Conservation (phyloP, 2,797 vertebrate species). For the Tympanoctomys barrerae region DNA sequence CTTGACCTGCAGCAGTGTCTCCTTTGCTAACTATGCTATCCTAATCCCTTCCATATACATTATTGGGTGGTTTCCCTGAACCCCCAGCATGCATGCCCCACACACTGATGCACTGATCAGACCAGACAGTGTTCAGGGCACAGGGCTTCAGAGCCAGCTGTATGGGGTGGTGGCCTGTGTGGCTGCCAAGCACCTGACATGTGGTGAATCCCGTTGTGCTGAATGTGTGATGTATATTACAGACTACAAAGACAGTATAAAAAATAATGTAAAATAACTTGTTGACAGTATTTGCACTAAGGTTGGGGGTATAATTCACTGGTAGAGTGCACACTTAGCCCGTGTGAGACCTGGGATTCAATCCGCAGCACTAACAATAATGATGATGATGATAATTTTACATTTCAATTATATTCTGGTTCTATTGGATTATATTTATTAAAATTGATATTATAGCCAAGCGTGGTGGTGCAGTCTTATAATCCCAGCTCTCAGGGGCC, state of each 20-base stretch:
- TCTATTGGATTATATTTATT: neutral
- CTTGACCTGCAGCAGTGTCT: neutral
- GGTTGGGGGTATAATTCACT: neutral
- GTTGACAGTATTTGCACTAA: neutral
- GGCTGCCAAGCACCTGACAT: neutral
- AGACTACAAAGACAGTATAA: neutral
- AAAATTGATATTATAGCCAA: neutral
- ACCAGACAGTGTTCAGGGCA: neutral
- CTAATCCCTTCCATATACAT: neutral
- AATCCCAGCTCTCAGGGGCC: neutral
- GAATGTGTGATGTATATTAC: neutral
- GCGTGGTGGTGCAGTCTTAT: neutral
- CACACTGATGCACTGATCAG: neutral
- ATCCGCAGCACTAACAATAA: neutral
- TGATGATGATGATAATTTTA: neutral
- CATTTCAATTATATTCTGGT: neutral
- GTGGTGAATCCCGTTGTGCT: no score
- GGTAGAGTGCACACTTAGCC: neutral
- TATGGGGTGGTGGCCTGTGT: neutral
- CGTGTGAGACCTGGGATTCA: neutral
- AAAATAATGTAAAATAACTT: neutral
- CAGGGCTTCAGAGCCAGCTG: neutral
- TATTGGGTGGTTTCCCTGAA: neutral
- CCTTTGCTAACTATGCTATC: neutral
- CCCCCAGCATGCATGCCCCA: neutral